Conservation (phyloP, 2,888 invertebrate genomes). For the Congeria kusceri region DNA sequence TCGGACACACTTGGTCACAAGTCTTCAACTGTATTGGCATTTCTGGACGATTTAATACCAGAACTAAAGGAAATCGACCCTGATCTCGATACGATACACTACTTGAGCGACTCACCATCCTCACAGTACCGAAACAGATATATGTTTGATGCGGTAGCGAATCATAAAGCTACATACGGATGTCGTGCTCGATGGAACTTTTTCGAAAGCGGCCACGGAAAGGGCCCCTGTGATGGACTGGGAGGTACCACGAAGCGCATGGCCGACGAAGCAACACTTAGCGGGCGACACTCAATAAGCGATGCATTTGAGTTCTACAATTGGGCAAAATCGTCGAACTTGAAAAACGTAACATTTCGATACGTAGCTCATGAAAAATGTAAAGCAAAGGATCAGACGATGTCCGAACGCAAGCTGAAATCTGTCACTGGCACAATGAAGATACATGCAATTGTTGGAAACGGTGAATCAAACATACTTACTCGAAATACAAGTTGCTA, state of each 20-base stretch:
- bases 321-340: conserved; percentile 11
- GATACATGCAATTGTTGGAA: conserved; percentile 23
- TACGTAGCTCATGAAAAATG: neutral
- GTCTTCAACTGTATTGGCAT: conserved; percentile 47
- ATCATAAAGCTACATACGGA: conserved; percentile 16
- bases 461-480: conserved; percentile 7
- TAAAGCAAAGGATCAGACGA: neutral
- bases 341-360: conserved; percentile 13
- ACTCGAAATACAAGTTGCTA: neutral
- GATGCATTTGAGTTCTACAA: conserved; percentile 22
- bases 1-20: conserved; percentile 54
- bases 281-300: conserved; percentile 12
- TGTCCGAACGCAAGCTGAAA: neutral
- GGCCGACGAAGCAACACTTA: conserved; percentile 15
- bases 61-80: conserved; percentile 29
- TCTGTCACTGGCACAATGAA: conserved; percentile 25
- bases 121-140: conserved; percentile 55
- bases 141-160: conserved; percentile 44
- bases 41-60: conserved; percentile 52
- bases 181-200: conserved; percentile 18
- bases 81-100: conserved; percentile 8
- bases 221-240: neutral
- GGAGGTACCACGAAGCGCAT: conserved; percentile 13
- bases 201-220: conserved; percentile 21
- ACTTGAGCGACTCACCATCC: conserved; percentile 35